These are phyloP conservation scores for Polydrusus pterygomalis DNA, from an alignment of 2,888 invertebrate species.

Conservation along the genomic window DNA sequence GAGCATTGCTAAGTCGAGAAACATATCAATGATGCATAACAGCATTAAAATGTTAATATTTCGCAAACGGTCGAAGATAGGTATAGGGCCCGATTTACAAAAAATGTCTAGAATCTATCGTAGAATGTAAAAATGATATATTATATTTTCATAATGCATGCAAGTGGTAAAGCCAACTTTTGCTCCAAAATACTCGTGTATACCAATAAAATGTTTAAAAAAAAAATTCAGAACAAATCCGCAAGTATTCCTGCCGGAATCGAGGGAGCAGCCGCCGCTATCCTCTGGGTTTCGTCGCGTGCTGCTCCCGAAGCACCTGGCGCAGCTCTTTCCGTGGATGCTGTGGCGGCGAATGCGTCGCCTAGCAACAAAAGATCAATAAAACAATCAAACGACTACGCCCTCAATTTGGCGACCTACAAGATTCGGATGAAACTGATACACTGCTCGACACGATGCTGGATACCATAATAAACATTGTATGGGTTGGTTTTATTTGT, in stretches of 20 bases:
- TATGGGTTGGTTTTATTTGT: background rate
- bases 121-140: too few species aligned
- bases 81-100: too few species aligned
- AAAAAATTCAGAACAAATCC: background rate
- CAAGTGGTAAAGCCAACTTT: too few species aligned
- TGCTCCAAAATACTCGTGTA: too few species aligned
- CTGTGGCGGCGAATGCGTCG: constrained; percentile 63
- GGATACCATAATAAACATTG: background rate
- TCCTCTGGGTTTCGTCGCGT: constrained; percentile 43
- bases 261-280: constrained; percentile 3
- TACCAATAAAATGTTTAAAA: background rate
- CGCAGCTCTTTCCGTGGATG: constrained; percentile 61
- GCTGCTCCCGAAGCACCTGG: constrained; percentile 57
- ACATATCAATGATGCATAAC: too few species aligned
- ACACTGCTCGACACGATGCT: constrained; percentile 31
- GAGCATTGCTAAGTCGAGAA: too few species aligned
- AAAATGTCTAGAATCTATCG: too few species aligned
- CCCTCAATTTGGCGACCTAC: constrained; percentile 61
- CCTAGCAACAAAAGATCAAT: constrained; percentile 70
- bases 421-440: constrained; percentile 17
- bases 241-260: constrained; percentile 5
- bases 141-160: too few species aligned
- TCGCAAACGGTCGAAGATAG: too few species aligned
- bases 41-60: too few species aligned
- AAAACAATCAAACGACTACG: constrained; percentile 70